Base-by-base conservation (phyloP, 2,888 invertebrate species). In the Melinaea marsaeus region DNA sequence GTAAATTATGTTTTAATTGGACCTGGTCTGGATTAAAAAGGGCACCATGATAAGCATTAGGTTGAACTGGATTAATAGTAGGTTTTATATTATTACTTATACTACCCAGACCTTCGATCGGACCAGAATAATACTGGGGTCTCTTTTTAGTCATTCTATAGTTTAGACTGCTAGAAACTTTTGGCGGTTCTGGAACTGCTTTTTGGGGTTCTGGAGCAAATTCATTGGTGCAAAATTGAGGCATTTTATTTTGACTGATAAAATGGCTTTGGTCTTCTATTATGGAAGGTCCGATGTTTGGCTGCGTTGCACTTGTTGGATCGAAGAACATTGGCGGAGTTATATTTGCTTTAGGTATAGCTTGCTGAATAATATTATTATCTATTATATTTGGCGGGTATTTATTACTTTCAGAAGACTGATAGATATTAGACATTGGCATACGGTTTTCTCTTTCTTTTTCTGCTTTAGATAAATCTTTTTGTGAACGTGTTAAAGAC, bases 111-210 rank as follows among this genome's bases (percentile, higher is more conserved):
- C 88, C 88, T 74, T 85, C 88, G 22, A 91, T 90, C 3, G 91
- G 90, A 2, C 91, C 91, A 0, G 91, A 82, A 69, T 91, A 91
- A 72, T 91, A 91, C 63, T 90, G 89, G 0, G 88, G 90, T 59
- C 81, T 77, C 71, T 87, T 90, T 63, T 89, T 90, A 2, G 77
- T 79, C 84, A 90, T 81, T 67, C 90, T 84, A 63, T 79, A 90
- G 68, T 81, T 90, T 0, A 77, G 60, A 51, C 71, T 76, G n/a
- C 79, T 81, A 2, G 75, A 67, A 4, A 81, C 63, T 75, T 87
- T 90, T 2, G 90, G 90, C 7, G 89, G 90, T 73, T 86, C 84
- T 2, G 75, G 60, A 2, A 84, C 45, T 34, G 76, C 63, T 70
- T 83, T 85, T 2, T 73, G 66, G 13, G 77, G 73, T 64, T 81